These are phyloP conservation scores for Leucophenga maculata DNA, from an alignment of 2,888 invertebrate species.

Conservation along the genomic window DNA sequence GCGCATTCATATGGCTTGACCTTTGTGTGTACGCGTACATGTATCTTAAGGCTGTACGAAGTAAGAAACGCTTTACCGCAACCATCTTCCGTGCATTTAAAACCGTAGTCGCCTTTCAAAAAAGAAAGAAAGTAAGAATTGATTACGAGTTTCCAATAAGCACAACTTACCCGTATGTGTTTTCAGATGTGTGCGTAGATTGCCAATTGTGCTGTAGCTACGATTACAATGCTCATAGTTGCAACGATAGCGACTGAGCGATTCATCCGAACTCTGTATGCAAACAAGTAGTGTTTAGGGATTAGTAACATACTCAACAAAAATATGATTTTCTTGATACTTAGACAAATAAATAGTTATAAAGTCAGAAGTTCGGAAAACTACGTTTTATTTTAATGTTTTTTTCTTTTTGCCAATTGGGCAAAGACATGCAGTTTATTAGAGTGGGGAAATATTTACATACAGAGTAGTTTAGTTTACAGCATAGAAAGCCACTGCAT, in stretches of 20 bases:
- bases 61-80: conserved; percentile 96
- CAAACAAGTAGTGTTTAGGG: conserved; percentile 16
- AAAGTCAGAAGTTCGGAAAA: conserved; percentile 5
- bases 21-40: conserved; percentile 94
- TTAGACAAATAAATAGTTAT: conserved; percentile 2
- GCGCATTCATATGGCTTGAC: conserved; percentile 92
- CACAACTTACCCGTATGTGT: conserved; percentile 87
- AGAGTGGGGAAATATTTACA: not conserved
- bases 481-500: not conserved
- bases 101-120: conserved; percentile 89
- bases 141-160: conserved; percentile 6
- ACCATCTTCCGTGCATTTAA: conserved; percentile 88
- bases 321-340: too few species aligned
- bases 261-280: conserved; percentile 67
- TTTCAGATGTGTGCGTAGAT: conserved; percentile 94
- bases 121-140: not conserved
- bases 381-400: not conserved
- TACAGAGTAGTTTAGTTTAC: not conserved
- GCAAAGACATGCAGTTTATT: not conserved
- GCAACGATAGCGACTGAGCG: conserved; percentile 83
- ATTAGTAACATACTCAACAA: not conserved
- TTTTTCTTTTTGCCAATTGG: not conserved
- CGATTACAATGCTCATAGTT: conserved; percentile 90
- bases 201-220: conserved; percentile 94
- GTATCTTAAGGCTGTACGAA: conserved; percentile 95